These are phyloP conservation scores for Pelobates fuscus DNA, from an alignment of 2,113 vertebrate genomes.

Conservation along the genomic window DNA sequence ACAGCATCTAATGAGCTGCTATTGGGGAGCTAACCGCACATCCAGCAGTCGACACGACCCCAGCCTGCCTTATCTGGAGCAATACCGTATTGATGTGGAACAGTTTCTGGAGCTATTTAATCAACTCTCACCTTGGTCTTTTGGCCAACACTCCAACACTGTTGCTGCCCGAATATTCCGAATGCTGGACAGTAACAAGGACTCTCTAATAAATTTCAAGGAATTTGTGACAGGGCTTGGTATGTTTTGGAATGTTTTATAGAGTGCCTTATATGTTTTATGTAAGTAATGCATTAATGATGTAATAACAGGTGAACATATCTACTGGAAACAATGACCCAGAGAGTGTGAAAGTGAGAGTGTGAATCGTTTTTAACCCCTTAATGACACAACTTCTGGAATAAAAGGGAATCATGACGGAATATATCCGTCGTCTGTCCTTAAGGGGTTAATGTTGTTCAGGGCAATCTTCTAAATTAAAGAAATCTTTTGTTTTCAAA, in stretches of 20 bases:
- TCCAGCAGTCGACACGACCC: constrained; percentile 82
- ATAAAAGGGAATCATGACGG: too few relatives aligned
- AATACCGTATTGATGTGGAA: constrained; percentile 86
- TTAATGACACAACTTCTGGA: too few relatives aligned
- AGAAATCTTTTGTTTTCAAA: too few relatives aligned
- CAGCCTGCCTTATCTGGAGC: constrained; percentile 93
- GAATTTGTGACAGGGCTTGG: constrained; percentile 95
- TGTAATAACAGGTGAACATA: too few relatives aligned
- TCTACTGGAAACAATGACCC: too few relatives aligned
- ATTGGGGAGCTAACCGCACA: constrained; percentile 82
- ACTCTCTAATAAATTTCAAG: constrained; percentile 95
- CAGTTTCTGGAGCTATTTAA: constrained; percentile 87
- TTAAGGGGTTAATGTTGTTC: too few relatives aligned
- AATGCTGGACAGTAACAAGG: constrained; percentile 87
- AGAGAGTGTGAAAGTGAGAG: too few relatives aligned
- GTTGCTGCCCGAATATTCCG: constrained; percentile 87
- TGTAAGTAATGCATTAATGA: too few relatives aligned
- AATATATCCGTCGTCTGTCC: too few relatives aligned
- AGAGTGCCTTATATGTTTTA: too few relatives aligned
- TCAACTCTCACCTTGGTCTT: constrained; percentile 83
- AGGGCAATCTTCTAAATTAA: too few relatives aligned
- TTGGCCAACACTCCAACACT: constrained; percentile 76
- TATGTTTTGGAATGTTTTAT: constrained; percentile 65
- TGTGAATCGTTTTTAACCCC: too few relatives aligned
- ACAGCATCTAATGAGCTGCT: constrained; percentile 91